Evolutionary conservation across 2,113 vertebrate genomes (phyloP), one percentile per base, ranked within the genome.

Genomic region (Gila orcuttii): DNA sequence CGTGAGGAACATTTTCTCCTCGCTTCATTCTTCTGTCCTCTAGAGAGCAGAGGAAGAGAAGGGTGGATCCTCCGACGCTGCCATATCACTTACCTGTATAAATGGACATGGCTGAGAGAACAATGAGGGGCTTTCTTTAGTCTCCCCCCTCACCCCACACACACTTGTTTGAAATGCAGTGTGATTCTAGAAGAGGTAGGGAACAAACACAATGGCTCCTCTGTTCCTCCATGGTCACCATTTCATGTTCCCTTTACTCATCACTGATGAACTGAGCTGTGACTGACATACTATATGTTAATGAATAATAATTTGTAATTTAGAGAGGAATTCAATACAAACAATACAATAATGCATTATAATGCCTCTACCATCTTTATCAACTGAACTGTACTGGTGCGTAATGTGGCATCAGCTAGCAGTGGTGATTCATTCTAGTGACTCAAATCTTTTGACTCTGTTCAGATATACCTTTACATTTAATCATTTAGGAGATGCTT

Each of bases 181-280:
- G 69, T 52, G 13, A 25, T 59, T 45, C 33, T 66, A 66, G 31
- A 73, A 50, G 76, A 84, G 62, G 64, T 73, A 84, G 64, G 75
- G 52, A 82, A 31, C 55, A 79, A 50, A 84, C 33, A 87, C 86
- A 87, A 84, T 73, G 55, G 64, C 25, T 2, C 4, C 82, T 87
- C 76, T 80, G 75, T 87, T 74, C 25, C 66, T 64, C 55, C 28
- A 80, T 42, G 78, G 69, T 82, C 82, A 85, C 78, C 33, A 5
- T 64, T 82, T 57, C 66, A 81, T 74, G 45, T 77, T 68, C 62
- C 60, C 45, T 33, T 82, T 66, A 36, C 45, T 50, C 62, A 82
- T 81, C 79, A 69, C 15, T 68, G 45, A 28, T 6, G 25, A 77
- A 77, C 75, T 55, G 75, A 77, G 25, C 75, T 55, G 75, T 8